Conservation (phyloP, 2,113 vertebrate genomes). For the Agelaius tricolor region DNA sequence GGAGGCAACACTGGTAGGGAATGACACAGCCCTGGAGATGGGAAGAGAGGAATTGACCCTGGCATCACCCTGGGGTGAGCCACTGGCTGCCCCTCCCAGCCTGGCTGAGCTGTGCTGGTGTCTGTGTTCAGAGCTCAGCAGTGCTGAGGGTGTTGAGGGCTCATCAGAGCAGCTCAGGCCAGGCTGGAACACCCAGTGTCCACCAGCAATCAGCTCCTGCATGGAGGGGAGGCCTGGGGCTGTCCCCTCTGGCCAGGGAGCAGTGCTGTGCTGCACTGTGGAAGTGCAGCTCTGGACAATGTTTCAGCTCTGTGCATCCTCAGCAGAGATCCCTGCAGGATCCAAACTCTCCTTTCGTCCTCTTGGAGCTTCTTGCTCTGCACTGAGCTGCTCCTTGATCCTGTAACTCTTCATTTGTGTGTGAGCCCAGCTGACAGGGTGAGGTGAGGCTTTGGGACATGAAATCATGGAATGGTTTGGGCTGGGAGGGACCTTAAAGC, state of each 20-base stretch:
- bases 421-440: neutral
- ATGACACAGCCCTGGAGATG: neutral
- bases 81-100: neutral
- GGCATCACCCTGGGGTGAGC: neutral
- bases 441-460: neutral
- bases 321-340: neutral
- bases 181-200: rapidly evolving
- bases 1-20: neutral
- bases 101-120: neutral
- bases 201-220: rapidly evolving
- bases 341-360: rapidly evolving
- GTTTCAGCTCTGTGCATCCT: rapidly evolving
- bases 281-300: rapidly evolving
- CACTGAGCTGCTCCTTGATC: rapidly evolving
- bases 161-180: neutral
- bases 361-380: neutral
- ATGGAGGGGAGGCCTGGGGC: rapidly evolving
- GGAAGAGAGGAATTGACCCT: neutral
- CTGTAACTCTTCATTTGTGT: rapidly evolving
- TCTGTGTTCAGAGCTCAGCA: neutral
- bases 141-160: rapidly evolving
- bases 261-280: rapidly evolving
- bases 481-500: neutral
- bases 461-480: neutral
- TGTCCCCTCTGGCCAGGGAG: rapidly evolving